Percentiles rank a stretch among this genome's conserved stretches.
Conservation (phyloP, 2,888 invertebrate genomes). For the Drosophila nr. medialis region DNA sequence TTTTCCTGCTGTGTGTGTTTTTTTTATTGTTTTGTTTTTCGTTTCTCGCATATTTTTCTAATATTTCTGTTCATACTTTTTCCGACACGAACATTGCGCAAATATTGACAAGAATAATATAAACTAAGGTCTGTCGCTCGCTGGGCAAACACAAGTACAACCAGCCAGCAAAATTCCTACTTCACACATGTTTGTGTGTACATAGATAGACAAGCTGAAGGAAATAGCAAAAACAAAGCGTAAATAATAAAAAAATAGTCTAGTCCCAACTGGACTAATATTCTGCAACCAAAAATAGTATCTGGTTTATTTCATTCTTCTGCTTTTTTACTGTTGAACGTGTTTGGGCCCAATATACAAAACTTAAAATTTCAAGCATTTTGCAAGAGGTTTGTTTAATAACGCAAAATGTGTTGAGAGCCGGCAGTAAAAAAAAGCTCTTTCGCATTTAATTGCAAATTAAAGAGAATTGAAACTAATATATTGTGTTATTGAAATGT, state of each 20-base stretch:
- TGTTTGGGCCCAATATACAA: constrained; percentile 22
- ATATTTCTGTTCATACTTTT: constrained; percentile 28
- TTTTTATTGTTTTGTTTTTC: constrained; percentile 12
- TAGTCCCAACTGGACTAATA: constrained; percentile 43
- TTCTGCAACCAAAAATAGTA: constrained; percentile 31
- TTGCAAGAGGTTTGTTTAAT: background rate
- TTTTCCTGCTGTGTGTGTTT: constrained; percentile 8
- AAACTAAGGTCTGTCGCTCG: constrained; percentile 45
- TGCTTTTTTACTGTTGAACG: constrained; percentile 9
- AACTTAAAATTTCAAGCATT: background rate
- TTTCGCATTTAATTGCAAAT: background rate
- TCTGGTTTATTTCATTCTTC: background rate
- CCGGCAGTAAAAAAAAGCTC: background rate
- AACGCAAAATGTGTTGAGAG: no score
- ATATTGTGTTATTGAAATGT: background rate
- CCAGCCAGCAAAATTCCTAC: constrained; percentile 18
- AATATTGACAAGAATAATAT: constrained; percentile 60
- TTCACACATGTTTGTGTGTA: constrained; percentile 2
- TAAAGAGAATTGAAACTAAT: background rate
- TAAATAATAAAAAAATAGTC: constrained; percentile 11
- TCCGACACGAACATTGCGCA: constrained; percentile 36
- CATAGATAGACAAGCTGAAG: constrained; percentile 4
- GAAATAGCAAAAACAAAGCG: constrained; percentile 1
- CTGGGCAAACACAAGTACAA: constrained; percentile 39
- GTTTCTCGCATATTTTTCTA: constrained; percentile 14